Conservation (phyloP, 2,113 vertebrate genomes). For the Sapayoa aenigma region DNA sequence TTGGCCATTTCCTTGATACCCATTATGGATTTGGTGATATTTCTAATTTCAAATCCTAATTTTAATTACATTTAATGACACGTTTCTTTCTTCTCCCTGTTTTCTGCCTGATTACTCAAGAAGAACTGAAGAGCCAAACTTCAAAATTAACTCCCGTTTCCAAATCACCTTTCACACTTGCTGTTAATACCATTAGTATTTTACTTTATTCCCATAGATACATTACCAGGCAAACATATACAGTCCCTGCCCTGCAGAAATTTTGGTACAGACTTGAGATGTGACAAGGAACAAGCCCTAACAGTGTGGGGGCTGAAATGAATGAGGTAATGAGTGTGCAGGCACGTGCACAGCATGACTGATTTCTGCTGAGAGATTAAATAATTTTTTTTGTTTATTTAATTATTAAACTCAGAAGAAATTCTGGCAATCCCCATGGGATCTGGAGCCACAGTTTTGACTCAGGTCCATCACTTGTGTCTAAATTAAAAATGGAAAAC, state of each 20-base stretch:
- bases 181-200: not conserved
- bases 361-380: constrained; percentile 8
- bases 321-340: not conserved
- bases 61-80: not conserved
- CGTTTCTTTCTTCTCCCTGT: not conserved
- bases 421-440: not conserved
- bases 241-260: constrained; percentile 31
- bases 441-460: not conserved
- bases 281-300: constrained; percentile 38
- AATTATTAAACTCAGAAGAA: constrained; percentile 30
- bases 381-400: not conserved
- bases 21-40: not conserved
- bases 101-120: not conserved
- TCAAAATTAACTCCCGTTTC: not conserved
- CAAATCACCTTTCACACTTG: not conserved
- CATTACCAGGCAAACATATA: constrained; percentile 11
- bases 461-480: not conserved
- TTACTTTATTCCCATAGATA: constrained; percentile 4
- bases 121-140: not conserved
- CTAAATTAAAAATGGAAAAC: constrained; percentile 37
- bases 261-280: not conserved
- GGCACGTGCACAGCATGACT: not conserved
- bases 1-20: not conserved
- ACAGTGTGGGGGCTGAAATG: not conserved
- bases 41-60: not conserved